Percentiles rank a stretch among this genome's conserved stretches.
Conservation (phyloP, 2,888 invertebrate species). For the Diplazon laetatorius region DNA sequence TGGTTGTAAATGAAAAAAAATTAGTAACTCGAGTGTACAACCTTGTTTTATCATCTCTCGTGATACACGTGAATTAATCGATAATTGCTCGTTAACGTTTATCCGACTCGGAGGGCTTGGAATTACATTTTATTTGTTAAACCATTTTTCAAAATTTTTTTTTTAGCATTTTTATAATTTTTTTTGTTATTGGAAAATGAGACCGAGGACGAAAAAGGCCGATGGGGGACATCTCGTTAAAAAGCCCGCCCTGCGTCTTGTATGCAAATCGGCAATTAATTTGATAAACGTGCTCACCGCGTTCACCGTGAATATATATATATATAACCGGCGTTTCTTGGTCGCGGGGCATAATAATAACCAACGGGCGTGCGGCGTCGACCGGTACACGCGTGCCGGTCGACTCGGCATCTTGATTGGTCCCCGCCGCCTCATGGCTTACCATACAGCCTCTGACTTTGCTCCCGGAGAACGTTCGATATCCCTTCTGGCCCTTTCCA, state of each 20-base stretch:
- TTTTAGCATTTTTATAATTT: background rate
- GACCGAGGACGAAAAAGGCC: slow-evolving; percentile 5
- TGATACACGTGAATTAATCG: slow-evolving; percentile 52
- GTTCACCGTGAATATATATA: slow-evolving; percentile 52
- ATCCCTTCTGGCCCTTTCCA: too few species aligned
- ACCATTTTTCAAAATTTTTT: background rate
- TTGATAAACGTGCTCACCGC: slow-evolving; percentile 67
- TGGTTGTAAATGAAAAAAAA: background rate
- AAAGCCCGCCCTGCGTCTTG: slow-evolving; percentile 41
- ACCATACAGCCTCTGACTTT: too few species aligned
- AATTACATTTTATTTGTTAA: slow-evolving; percentile 12
- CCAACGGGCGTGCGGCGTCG: slow-evolving; percentile 43
- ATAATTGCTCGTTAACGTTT: slow-evolving; percentile 61
- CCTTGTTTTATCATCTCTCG: background rate
- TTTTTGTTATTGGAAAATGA: slow-evolving; percentile 24
- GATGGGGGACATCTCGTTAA: slow-evolving; percentile 55
- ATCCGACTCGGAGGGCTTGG: slow-evolving; percentile 5
- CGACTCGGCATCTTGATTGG: slow-evolving; percentile 27
- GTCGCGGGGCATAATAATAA: too few species aligned
- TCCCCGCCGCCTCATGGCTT: too few species aligned
- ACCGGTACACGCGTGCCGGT: slow-evolving; percentile 39
- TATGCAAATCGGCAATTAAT: slow-evolving; percentile 72
- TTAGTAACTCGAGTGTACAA: slow-evolving; percentile 16
- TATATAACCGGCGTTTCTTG: slow-evolving; percentile 46
- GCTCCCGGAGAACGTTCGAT: too few species aligned